Conservation (phyloP, 2,797 vertebrate species). For the Decapterus maruadsi region DNA sequence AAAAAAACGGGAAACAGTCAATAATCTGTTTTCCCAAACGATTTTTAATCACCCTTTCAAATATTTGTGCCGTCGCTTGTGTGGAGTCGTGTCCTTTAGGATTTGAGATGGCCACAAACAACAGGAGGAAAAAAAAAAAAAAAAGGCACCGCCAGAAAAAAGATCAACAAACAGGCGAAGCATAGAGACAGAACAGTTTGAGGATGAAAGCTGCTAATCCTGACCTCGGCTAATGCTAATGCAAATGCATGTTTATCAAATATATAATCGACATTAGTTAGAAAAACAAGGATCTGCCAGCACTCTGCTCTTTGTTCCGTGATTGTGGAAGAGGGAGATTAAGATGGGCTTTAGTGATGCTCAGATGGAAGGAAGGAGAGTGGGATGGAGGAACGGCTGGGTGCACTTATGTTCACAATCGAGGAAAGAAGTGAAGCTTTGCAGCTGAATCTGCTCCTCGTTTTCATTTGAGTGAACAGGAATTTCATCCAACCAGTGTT, state of each 20-base stretch:
- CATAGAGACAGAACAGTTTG: conserved; percentile 84
- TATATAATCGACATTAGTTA: conserved; percentile 84
- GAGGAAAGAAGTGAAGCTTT: conserved; percentile 56
- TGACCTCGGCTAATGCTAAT: conserved; percentile 84
- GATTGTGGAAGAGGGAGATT: conserved; percentile 84
- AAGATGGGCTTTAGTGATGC: conserved; percentile 81
- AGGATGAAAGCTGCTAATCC: conserved; percentile 85
- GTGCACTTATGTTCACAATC: conserved; percentile 53
- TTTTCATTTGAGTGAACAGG: conserved; percentile 22
- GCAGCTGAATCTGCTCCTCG: conserved; percentile 34
- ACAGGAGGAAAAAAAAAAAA: conserved; percentile 53
- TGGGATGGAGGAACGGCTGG: conserved; percentile 58
- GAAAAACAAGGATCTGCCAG: conserved; percentile 80
- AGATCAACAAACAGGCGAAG: conserved; percentile 84
- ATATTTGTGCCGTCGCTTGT: conserved; percentile 81
- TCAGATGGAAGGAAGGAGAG: conserved; percentile 78
- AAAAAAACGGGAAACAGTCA: conserved; percentile 70
- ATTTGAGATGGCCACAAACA: conserved; percentile 85
- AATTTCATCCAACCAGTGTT: not conserved
- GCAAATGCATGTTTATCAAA: conserved; percentile 87
- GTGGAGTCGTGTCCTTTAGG: conserved; percentile 81
- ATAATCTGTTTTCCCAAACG: conserved; percentile 86
- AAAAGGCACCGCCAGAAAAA: conserved; percentile 65
- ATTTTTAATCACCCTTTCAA: conserved; percentile 87
- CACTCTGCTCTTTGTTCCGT: conserved; percentile 83